A percentile compares a stretch with the other conserved stretches of the same genome.
Conservation (phyloP, 2,797 vertebrate genomes). For the Lepus oiostolus region DNA sequence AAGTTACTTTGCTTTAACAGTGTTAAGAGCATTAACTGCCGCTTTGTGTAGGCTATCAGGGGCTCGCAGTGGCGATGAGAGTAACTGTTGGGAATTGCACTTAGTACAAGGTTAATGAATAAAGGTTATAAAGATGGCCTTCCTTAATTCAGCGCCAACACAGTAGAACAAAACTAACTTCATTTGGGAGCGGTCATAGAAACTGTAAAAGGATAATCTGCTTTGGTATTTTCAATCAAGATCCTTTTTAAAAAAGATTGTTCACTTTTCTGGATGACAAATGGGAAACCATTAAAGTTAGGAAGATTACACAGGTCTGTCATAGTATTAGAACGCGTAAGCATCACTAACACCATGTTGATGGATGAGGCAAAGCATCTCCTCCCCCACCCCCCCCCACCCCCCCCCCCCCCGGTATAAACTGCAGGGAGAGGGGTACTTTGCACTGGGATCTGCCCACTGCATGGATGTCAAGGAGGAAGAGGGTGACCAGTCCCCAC, state of each 20-base stretch:
- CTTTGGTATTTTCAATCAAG: not conserved
- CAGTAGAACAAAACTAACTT: not conserved
- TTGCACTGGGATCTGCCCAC: rapidly evolving
- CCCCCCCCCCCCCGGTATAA: too few relatives aligned
- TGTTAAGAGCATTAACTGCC: not conserved
- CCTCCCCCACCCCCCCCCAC: too few relatives aligned
- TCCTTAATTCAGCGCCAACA: not conserved
- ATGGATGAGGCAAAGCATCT: rapidly evolving
- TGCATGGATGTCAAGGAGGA: not conserved
- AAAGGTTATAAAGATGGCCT: not conserved
- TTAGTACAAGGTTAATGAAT: not conserved
- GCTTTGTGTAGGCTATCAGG: not conserved
- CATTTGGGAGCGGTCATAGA: not conserved
- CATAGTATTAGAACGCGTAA: rapidly evolving
- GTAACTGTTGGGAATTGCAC: not conserved
- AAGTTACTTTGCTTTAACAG: slow-evolving; percentile 15
- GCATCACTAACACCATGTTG: rapidly evolving
- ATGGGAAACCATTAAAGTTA: not conserved
- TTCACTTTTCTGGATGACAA: not conserved
- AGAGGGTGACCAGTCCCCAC: too few relatives aligned
- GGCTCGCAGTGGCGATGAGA: not conserved
- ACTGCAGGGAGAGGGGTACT: too few relatives aligned
- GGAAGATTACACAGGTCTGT: not conserved
- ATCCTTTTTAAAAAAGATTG: not conserved
- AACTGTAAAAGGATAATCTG: not conserved